phyloP scores from a whole-genome alignment of 2,888 invertebrate genomes.

The Myopa tessellatipennis region DNA sequence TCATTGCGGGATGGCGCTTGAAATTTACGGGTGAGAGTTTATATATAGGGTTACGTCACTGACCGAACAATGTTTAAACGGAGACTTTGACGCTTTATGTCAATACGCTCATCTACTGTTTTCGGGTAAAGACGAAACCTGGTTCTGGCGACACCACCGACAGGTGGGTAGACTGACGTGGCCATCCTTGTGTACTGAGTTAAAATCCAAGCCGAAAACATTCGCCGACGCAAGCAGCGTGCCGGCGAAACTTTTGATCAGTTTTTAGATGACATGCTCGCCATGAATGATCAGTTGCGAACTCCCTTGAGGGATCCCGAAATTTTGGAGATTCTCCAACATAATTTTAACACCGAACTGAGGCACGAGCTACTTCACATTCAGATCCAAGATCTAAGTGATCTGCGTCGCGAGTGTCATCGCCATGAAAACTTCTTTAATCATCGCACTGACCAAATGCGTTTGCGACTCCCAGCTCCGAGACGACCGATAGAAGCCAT shows the following conservation, averaged over 20 bases:
- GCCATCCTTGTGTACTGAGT: neutral
- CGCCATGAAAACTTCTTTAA: conserved; percentile 10
- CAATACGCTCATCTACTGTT: conserved; percentile 25
- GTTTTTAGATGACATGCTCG: conserved; percentile 9
- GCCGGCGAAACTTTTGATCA: conserved; percentile 21
- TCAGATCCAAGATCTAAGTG: conserved; percentile 1
- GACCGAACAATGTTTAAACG: conserved; percentile 18
- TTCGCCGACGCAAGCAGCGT: conserved; percentile 31
- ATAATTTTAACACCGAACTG: conserved; percentile 21
- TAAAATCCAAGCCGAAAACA: conserved; percentile 13
- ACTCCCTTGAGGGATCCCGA: conserved; percentile 6
- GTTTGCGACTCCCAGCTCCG: neutral
- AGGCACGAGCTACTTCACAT: conserved; percentile 21
- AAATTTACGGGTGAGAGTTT: conserved; percentile 12
- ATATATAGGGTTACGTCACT: neutral
- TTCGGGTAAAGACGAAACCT: conserved; percentile 23
- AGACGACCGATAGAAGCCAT: conserved; percentile 13
- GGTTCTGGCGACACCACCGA: conserved; percentile 33
- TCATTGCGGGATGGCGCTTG: neutral
- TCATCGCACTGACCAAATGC: neutral
- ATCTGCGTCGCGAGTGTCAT: conserved; percentile 16
- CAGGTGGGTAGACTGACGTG: neutral
- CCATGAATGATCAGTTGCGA: conserved; percentile 10
- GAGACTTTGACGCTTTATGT: conserved; percentile 18
- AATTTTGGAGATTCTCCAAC: conserved; percentile 5